A percentile compares a stretch with the other conserved stretches of the same genome.
Evolutionary conservation across 2,113 vertebrate genomes (phyloP).

Genomic region (Hydrolagus affinis): DNA sequence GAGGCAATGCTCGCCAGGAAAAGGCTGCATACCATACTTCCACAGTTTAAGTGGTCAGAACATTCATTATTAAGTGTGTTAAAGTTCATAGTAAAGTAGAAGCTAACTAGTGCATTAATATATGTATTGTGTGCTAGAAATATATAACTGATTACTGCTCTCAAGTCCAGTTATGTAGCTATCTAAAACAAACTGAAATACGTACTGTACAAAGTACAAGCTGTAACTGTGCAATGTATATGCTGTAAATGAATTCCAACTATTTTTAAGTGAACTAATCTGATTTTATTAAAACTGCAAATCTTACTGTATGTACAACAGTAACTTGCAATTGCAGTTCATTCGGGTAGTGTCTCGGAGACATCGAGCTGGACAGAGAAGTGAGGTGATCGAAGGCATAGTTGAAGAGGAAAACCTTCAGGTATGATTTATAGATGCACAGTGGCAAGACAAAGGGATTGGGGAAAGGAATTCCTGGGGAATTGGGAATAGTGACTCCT

Average conservation of each 20-base stretch:
- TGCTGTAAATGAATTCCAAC: neutral
- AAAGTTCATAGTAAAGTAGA: neutral
- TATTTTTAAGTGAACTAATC: neutral
- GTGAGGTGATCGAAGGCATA: too few species aligned
- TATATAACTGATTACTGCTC: neutral
- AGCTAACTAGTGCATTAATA: neutral
- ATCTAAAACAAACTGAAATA: neutral
- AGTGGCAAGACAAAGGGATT: too few species aligned
- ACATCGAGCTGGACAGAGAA: too few species aligned
- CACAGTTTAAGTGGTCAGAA: neutral
- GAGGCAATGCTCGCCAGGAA: neutral
- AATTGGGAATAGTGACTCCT: too few species aligned
- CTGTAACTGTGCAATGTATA: too few species aligned
- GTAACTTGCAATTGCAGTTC: too few species aligned
- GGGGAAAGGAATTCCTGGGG: too few species aligned
- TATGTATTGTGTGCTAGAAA: neutral
- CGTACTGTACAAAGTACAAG: too few species aligned
- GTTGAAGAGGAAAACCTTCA: too few species aligned
- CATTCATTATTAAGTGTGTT: neutral
- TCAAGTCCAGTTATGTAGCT: neutral
- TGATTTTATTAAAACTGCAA: neutral
- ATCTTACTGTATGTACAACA: neutral
- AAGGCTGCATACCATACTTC: neutral
- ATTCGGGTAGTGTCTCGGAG: too few species aligned
- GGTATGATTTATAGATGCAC: too few species aligned